Conservation (phyloP, 2,888 invertebrate species). For the Troides aeacus region DNA sequence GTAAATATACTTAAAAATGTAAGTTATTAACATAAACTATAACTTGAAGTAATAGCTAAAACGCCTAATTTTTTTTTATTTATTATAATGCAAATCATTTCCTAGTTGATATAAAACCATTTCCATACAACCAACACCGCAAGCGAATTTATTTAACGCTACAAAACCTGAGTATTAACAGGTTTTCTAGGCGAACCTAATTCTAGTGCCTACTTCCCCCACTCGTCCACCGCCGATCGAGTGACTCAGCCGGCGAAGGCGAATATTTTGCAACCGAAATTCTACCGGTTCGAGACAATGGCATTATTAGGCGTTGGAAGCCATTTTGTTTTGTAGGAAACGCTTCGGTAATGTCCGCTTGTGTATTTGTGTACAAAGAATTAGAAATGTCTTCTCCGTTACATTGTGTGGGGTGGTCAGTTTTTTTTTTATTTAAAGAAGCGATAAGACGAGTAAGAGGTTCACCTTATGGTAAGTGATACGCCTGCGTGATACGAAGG, state of each 20-base stretch:
- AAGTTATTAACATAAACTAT: too few species aligned
- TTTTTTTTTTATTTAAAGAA: too few species aligned
- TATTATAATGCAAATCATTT: too few species aligned
- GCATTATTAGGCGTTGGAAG: conserved; percentile 71
- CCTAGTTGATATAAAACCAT: too few species aligned
- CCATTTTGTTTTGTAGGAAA: conserved; percentile 58
- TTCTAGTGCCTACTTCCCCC: conserved; percentile 36
- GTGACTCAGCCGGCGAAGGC: conserved; percentile 72
- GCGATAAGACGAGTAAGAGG: too few species aligned
- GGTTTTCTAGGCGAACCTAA: conserved; percentile 28
- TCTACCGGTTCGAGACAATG: conserved; percentile 78
- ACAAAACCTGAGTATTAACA: conserved; percentile 23
- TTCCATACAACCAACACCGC: not conserved
- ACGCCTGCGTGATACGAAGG: too few species aligned
- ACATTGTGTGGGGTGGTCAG: too few species aligned
- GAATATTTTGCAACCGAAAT: conserved; percentile 77
- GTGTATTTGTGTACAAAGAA: conserved; percentile 16
- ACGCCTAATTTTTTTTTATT: too few species aligned
- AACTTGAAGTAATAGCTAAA: too few species aligned
- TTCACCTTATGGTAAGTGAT: too few species aligned
- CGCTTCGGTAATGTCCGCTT: conserved; percentile 13
- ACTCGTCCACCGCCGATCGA: conserved; percentile 32
- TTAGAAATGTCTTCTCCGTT: not conserved
- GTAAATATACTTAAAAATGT: too few species aligned
- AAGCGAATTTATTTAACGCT: conserved; percentile 1